Conservation (phyloP, 2,113 vertebrate species). For the Dromas ardeola region DNA sequence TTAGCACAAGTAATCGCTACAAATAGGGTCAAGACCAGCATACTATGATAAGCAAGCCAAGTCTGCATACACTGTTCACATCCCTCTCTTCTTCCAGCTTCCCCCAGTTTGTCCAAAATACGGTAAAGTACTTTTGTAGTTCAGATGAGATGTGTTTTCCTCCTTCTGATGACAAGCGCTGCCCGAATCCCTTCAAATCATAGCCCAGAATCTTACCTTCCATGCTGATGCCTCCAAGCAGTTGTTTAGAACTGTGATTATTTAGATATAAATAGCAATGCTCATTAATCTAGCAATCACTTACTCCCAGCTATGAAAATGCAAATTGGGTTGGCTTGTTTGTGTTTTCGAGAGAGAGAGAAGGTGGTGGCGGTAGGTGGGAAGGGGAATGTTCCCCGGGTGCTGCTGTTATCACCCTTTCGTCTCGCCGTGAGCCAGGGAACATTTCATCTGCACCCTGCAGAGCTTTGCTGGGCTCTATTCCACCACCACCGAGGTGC, state of each 20-base stretch:
- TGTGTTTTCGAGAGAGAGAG: background rate
- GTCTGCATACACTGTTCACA: background rate
- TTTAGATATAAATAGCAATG: conserved; percentile 26
- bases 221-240: background rate
- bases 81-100: background rate
- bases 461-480: background rate
- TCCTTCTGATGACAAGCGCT: background rate
- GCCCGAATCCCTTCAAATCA: background rate
- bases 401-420: conserved; percentile 33
- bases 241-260: background rate
- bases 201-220: background rate
- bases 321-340: conserved; percentile 18
- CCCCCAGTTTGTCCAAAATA: background rate
- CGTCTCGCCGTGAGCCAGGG: background rate
- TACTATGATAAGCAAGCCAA: background rate
- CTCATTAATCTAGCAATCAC: conserved; percentile 9
- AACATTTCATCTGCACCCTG: conserved; percentile 6
- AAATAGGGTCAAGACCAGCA: background rate
- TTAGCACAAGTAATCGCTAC: background rate
- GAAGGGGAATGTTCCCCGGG: background rate
- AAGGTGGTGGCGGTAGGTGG: background rate
- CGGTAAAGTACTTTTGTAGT: background rate
- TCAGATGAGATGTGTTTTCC: background rate
- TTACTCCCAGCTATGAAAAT: conserved; percentile 33
- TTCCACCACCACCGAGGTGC: background rate